Base-by-base conservation (phyloP, 23 tunicate genomes). In the Trididemnum clinides region DNA sequence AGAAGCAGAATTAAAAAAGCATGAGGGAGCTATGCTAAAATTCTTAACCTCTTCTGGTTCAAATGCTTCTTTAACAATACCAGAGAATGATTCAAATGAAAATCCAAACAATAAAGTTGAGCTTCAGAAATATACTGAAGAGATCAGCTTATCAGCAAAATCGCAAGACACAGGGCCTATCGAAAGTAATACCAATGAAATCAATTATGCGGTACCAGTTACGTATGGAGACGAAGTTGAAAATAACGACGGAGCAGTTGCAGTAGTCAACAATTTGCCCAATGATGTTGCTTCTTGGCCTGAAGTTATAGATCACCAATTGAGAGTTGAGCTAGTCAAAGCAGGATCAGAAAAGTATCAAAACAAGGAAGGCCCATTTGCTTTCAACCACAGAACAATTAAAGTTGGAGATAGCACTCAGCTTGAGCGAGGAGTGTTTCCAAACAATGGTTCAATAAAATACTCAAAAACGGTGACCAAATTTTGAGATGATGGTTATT, bases 401-500 rank as follows among this genome's bases (percentile, higher is more conserved):
- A 51, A 78, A 78, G 69, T 78, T 78, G 66, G 83, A 78, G 83
- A 78, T 78, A 78, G 83, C 83, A 28, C 65, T 78, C 51, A 78
- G 83, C 83, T 78, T 78, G 83, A 78, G 66, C 83, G 65, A 50
- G 66, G 51, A 78, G 35, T 78, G 66, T 78, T 78, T 78, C 83
- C 83, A 78, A 78, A 78, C 20, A 78, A 78, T 78, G 83, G 83
- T 78, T 78, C 66, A 25, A 78, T 78, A 78, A 78, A 78, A 78
- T 78, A 78, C 69, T 78, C 83, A 78, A 78, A 27, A 78, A 78
- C 85, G 85, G 85, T 81, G 85, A 81, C 74, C 63, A 51, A 81
- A 81, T 81, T 81, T 81, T 81, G 85, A 81, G 85, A n/a, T n/a
- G n/a, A 36, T 63, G 85, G 85, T 81, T 62, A 34, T 62, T 81